These are phyloP conservation scores for Sebastes jordani DNA, from an alignment of 2,797 vertebrate genomes.

Conservation along the genomic window DNA sequence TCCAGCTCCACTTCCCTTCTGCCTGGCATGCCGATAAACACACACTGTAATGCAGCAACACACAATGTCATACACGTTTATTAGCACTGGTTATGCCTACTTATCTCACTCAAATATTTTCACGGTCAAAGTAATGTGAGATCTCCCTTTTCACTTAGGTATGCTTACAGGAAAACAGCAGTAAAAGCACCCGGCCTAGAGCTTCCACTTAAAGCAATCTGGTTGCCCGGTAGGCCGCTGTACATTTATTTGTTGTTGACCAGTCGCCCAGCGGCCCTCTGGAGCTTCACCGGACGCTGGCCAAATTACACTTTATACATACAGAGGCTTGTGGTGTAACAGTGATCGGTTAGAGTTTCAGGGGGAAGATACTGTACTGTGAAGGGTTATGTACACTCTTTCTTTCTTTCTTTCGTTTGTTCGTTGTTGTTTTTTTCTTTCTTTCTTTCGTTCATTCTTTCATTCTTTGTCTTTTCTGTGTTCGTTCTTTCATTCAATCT, in stretches of 20 bases:
- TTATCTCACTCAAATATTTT: constrained; percentile 47
- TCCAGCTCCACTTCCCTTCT: constrained; percentile 16
- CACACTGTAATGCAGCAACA: background rate
- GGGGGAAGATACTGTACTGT: background rate
- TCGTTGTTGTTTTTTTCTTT: no score
- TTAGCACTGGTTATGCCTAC: constrained; percentile 20
- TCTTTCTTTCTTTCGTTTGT: no score
- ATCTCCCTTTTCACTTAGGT: constrained; percentile 50
- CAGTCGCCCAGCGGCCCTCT: constrained; percentile 31
- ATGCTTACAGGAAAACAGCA: constrained; percentile 68
- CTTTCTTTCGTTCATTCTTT: no score
- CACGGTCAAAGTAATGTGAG: constrained; percentile 62
- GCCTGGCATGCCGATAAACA: background rate
- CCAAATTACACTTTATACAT: constrained; percentile 38
- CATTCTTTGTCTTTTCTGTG: no score
- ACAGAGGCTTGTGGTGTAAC: background rate
- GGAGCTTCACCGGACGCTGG: constrained; percentile 42
- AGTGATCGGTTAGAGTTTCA: no score
- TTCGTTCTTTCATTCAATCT: no score
- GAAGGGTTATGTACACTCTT: no score
- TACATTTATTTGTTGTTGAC: constrained; percentile 50
- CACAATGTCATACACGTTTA: constrained; percentile 35
- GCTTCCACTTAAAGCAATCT: constrained; percentile 66
- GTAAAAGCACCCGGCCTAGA: constrained; percentile 52
- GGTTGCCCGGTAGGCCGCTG: constrained; percentile 30